A percentile compares a stretch with the other conserved stretches of the same genome.
Conservation (phyloP, 2,113 vertebrate species). For the Genyomyrus donnyi region DNA sequence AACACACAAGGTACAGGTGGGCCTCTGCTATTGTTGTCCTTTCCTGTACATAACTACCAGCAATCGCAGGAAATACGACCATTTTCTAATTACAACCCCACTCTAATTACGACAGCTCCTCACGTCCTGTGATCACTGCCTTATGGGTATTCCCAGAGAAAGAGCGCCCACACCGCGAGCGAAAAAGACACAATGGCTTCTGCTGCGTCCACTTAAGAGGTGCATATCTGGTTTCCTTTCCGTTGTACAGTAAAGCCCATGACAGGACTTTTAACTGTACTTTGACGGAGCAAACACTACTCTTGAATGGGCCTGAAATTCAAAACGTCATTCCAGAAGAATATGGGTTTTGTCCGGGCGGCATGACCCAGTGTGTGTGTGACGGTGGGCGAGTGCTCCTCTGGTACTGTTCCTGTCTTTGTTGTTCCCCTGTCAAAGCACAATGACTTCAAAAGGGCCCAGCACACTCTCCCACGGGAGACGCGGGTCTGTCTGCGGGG, state of each 20-base stretch:
- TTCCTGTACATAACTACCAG: neutral
- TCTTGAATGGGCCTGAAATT: conserved; percentile 10
- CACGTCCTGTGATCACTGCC: neutral
- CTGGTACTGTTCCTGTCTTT: neutral
- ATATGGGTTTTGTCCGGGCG: neutral
- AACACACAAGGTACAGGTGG: neutral
- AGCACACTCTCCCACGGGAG: conserved; percentile 41
- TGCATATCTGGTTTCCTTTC: neutral
- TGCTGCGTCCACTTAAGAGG: neutral
- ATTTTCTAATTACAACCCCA: neutral
- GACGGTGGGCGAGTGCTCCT: neutral
- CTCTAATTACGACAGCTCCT: neutral
- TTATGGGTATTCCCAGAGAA: neutral
- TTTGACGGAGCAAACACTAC: neutral
- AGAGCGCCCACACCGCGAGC: neutral
- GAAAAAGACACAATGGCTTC: neutral
- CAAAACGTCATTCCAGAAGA: neutral
- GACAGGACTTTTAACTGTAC: neutral
- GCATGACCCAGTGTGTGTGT: conserved; percentile 3
- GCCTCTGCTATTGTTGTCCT: neutral
- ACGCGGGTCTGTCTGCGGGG: conserved; percentile 23
- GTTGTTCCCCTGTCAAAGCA: conserved; percentile 31
- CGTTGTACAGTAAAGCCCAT: neutral
- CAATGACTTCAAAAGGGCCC: conserved; percentile 29
- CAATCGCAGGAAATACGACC: neutral